Evolutionary conservation across 2,888 invertebrate genomes (phyloP).

Genomic region (Drosophila nr. perissopoda): DNA sequence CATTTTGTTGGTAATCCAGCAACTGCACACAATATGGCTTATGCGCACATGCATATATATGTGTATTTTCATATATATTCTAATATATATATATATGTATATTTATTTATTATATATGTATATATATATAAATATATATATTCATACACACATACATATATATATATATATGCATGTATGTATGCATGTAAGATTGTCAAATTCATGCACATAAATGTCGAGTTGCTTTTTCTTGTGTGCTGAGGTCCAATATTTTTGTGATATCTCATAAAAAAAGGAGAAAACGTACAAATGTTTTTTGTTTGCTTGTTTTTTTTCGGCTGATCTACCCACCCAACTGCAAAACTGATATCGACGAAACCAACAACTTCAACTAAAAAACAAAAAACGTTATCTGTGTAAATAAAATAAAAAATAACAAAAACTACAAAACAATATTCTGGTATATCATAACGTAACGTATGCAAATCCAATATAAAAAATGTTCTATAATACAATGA

Average conservation of each 20-base stretch:
- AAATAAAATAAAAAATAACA: constrained; percentile 25
- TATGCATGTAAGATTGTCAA: constrained; percentile 17
- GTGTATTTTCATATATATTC: constrained; percentile 5
- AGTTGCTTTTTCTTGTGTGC: constrained; percentile 45
- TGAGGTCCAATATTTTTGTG: constrained; percentile 43
- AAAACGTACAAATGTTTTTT: constrained; percentile 68
- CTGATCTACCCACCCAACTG: constrained; percentile 62
- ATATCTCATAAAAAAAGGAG: constrained; percentile 21
- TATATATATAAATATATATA: background rate
- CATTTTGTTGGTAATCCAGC: constrained; percentile 29
- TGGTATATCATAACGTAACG: constrained; percentile 61
- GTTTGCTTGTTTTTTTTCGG: constrained; percentile 76
- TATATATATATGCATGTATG: background rate
- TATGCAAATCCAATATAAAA: constrained; percentile 39
- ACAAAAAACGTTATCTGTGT: constrained; percentile 19
- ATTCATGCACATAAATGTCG: constrained; percentile 16
- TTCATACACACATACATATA: constrained; percentile 1
- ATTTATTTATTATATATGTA: constrained; percentile 1
- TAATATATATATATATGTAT: background rate
- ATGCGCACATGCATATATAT: constrained; percentile 10
- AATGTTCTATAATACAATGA: constrained; percentile 11
- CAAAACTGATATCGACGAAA: constrained; percentile 66
- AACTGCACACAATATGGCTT: constrained; percentile 23
- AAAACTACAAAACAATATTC: constrained; percentile 33
- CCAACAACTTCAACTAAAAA: constrained; percentile 45